Evolutionary conservation across 2,888 invertebrate species (phyloP), one percentile per base, ranked within the genome.

Genomic region (Himalopsyche japonica): DNA sequence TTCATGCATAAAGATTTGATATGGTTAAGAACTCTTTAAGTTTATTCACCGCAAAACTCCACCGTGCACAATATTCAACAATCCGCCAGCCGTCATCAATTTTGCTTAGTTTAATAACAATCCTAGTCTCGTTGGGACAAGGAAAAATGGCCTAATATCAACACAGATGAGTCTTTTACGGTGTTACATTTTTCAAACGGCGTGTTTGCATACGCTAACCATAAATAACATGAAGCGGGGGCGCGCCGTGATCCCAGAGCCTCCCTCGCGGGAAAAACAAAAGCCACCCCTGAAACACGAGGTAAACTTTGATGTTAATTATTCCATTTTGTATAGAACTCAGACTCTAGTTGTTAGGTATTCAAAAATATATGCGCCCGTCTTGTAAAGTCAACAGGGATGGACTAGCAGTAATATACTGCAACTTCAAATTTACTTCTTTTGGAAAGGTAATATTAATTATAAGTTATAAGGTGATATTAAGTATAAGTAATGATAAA

Each of bases 161-260:
- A 86, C 86, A 79, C 82, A 85, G 85, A 85, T 85, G 86, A 85
- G 86, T 82, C 84, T 86, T 86, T 86, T 86, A 86, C 86, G 86
- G 85, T 85, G 81, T 76, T 47, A 80, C 86, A 86, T 86, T 86
- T 86, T 85, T 86, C 85, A 86, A 83, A 84, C 83, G 83, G 82
- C 86, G 84, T 79, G 85, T 84, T 86, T 86, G 86, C 86, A 86
- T 86, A 86, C 86, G 83, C 77, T 80, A 76, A 70, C 85, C 83
- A 86, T 86, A 86, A 86, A 86, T 86, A 85, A 86, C 84, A 57
- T 18, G 64, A 78, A 84, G 82, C 76, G 48, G 82, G 86, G 81
- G 85, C 81, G 80, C 49, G 34, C 76, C 77, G 84, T 84, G 81
- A 84, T 82, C 81, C 83, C 78, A 76, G 76, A 70, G 47, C 32